phyloP scores from a whole-genome alignment of 2,797 vertebrate genomes.

The Psittacula echo region DNA sequence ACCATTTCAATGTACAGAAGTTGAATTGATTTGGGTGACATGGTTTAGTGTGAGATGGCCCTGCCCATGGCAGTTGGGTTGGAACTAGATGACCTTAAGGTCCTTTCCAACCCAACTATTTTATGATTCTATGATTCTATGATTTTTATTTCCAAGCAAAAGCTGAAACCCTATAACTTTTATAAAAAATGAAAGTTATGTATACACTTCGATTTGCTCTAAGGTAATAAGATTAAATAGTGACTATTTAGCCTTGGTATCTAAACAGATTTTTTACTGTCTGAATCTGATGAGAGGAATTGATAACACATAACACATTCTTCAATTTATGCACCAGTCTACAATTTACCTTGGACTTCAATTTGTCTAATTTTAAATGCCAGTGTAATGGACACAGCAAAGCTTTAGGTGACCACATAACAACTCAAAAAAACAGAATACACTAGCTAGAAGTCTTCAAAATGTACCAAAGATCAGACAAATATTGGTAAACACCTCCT shows the following conservation, averaged over 20 bases:
- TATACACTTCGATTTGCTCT: accelerated
- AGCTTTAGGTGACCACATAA: background rate
- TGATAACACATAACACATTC: background rate
- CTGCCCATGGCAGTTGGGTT: too few species aligned
- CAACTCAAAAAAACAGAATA: background rate
- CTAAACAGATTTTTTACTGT: background rate
- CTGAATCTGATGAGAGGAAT: background rate
- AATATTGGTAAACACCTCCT: background rate
- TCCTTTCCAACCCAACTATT: too few species aligned
- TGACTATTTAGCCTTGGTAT: background rate
- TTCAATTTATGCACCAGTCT: background rate
- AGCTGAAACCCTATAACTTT: background rate
- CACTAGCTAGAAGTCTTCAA: background rate
- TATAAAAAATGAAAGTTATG: background rate
- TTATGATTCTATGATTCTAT: too few species aligned
- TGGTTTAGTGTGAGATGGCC: too few species aligned
- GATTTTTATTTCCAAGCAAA: background rate
- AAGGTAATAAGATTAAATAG: background rate
- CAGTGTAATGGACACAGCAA: background rate
- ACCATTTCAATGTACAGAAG: background rate
- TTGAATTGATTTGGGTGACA: background rate
- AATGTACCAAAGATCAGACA: background rate
- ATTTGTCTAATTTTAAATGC: background rate
- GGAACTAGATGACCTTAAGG: too few species aligned
- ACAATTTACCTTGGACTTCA: background rate